Evolutionary conservation across 2,888 invertebrate species (phyloP), one percentile per base, ranked within the genome.

Genomic region (Caenorhabditis zanzibari): DNA sequence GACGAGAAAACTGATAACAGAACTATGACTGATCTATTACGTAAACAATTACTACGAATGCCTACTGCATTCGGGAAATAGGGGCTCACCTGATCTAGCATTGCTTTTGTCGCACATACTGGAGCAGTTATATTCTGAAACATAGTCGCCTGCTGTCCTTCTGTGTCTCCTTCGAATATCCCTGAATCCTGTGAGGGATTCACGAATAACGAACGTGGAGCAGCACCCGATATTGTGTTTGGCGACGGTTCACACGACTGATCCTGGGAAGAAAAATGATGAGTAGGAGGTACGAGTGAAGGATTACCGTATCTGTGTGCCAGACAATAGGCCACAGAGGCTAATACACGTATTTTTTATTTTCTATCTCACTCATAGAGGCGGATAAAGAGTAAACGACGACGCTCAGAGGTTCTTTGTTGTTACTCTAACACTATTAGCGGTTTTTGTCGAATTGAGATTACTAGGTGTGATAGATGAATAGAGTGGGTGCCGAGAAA

Each of bases 171-270:
- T 16, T 83, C 83, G 35, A 83, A 74, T 19, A 74, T 71, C 16
- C 79, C 79, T 2, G 83, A 79, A 54, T 83, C 83, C 26, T 83
- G 73, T 4, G 83, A 79, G 0, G 83, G 83, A 74, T 71, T 82
- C 28, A 80, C 56, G 24, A 83, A 74, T 14, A 74, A 35, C 19
- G 79, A 26, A n/a, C 79, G 44, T n/a, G 79, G 61, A 41, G 68
- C 69, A 24, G 74, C 82, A 14, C 64, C 32, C 12, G 58, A 26
- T 54, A 68, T 73, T n/a, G 79, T 71, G 54, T 38, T 72, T 32
- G 81, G 56, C 22, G 72, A 72, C n/a, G 61, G 66, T 63, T 69
- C 77, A 69, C 61, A 47, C 58, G 77, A 73, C 44, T 72, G 71
- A 71, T 79, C 79, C 79, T 79, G 35, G 26, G 14, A 38, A 54